Conservation (phyloP, 2,797 vertebrate species). For the Botia almorhae region DNA sequence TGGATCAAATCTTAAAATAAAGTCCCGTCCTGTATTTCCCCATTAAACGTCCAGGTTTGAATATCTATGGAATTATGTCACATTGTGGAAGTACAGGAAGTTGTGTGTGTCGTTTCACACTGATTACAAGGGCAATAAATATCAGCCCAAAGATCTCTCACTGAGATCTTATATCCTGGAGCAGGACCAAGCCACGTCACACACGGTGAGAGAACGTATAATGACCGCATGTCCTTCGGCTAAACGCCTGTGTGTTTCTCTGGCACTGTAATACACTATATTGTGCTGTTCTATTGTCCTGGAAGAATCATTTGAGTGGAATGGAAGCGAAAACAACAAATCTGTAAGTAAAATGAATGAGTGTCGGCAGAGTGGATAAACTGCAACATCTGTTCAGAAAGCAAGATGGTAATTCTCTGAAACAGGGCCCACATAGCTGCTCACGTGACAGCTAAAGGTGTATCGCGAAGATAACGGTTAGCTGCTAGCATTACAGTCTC, state of each 20-base stretch:
- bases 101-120: not conserved
- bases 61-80: not conserved
- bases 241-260: not conserved
- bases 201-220: not conserved
- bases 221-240: not conserved
- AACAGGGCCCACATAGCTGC: slow-evolving; percentile 13
- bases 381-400: slow-evolving; percentile 12
- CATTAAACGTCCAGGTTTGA: not conserved
- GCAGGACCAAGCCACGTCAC: not conserved
- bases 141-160: too few species aligned
- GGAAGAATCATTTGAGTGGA: slow-evolving; percentile 9
- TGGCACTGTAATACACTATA: slow-evolving; percentile 9
- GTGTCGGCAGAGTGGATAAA: not conserved
- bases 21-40: not conserved
- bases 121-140: not conserved
- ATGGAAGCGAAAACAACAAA: not conserved
- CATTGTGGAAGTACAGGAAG: not conserved
- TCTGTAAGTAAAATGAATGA: slow-evolving; percentile 20
- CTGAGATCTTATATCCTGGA: not conserved
- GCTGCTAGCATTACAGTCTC: slow-evolving; percentile 11
- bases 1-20: not conserved
- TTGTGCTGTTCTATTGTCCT: slow-evolving; percentile 16
- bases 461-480: not conserved
- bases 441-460: not conserved
- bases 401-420: slow-evolving; percentile 3